Conservation (phyloP, 1,140 invertebrate genomes). For the Chymomyza costata region DNA sequence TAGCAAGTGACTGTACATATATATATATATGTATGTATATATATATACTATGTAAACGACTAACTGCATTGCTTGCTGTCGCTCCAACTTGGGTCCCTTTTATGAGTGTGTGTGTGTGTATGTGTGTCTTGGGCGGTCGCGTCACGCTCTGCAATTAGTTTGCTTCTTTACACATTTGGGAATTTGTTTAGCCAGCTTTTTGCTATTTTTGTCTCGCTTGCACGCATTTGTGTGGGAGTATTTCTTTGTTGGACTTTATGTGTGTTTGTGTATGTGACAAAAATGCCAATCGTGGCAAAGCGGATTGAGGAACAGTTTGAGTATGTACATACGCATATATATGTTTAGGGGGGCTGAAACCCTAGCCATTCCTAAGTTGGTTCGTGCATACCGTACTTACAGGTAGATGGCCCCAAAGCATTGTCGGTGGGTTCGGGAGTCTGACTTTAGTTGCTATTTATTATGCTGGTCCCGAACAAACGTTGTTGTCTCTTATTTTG, state of each 20-base stretch:
- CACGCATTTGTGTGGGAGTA: slow-evolving; percentile 37
- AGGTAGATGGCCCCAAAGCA: no score
- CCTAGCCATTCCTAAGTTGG: no score
- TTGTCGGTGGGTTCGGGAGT: no score
- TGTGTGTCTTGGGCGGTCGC: slow-evolving; percentile 16
- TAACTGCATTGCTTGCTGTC: no score
- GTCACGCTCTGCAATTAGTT: slow-evolving; percentile 73
- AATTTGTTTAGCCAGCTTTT: slow-evolving; percentile 51
- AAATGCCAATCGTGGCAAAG: slow-evolving; percentile 47
- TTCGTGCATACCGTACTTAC: no score
- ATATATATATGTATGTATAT: not conserved
- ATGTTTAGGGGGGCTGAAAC: slow-evolving; percentile 12
- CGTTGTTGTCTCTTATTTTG: no score
- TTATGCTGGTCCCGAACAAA: no score
- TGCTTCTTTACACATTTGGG: slow-evolving; percentile 71
- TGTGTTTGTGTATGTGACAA: slow-evolving; percentile 74
- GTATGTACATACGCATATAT: not conserved
- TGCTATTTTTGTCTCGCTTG: slow-evolving; percentile 33
- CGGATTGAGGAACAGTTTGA: slow-evolving; percentile 9
- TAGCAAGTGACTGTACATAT: no score
- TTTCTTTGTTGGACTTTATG: slow-evolving; percentile 51
- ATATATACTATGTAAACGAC: no score
- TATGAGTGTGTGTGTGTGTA: slow-evolving; percentile 20
- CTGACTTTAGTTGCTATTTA: no score
- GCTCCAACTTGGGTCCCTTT: slow-evolving; percentile 22